phyloP scores from a whole-genome alignment of 2,888 invertebrate species.

The Xanthorhoe designata region DNA sequence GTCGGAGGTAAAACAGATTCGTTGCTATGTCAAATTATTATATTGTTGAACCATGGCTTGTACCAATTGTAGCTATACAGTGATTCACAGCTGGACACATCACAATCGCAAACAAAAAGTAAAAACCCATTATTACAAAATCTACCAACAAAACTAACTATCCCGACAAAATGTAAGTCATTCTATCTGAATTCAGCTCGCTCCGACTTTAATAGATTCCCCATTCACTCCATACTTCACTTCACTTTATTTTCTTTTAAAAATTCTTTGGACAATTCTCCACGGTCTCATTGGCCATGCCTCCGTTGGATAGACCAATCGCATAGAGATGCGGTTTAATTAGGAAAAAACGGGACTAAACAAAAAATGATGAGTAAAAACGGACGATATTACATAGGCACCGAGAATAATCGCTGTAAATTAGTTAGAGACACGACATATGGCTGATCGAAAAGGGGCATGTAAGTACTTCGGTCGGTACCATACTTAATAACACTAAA shows the following conservation, averaged over 20 bases:
- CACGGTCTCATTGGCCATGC: constrained; percentile 47
- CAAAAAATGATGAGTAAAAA: constrained; percentile 44
- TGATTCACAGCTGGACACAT: constrained; percentile 3
- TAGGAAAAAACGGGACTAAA: constrained; percentile 39
- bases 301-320: constrained; percentile 38
- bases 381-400: constrained; percentile 39
- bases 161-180: constrained; percentile 43
- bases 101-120: constrained; percentile 14
- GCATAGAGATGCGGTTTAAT: constrained; percentile 37
- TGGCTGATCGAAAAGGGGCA: constrained; percentile 19
- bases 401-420: constrained; percentile 44
- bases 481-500: background rate
- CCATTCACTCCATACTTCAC: constrained; percentile 41
- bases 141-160: constrained; percentile 40
- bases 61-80: constrained; percentile 5
- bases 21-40: constrained; percentile 1
- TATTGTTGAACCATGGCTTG: background rate
- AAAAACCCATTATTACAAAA: constrained; percentile 39
- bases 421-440: constrained; percentile 43
- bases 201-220: constrained; percentile 46
- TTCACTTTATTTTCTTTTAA: constrained; percentile 39
- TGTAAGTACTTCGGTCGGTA: background rate
- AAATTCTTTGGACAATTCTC: constrained; percentile 44
- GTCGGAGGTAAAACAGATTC: background rate
- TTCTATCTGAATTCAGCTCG: constrained; percentile 43